Conservation (phyloP, 2,797 vertebrate species). For the Epinephelus malabaricus region DNA sequence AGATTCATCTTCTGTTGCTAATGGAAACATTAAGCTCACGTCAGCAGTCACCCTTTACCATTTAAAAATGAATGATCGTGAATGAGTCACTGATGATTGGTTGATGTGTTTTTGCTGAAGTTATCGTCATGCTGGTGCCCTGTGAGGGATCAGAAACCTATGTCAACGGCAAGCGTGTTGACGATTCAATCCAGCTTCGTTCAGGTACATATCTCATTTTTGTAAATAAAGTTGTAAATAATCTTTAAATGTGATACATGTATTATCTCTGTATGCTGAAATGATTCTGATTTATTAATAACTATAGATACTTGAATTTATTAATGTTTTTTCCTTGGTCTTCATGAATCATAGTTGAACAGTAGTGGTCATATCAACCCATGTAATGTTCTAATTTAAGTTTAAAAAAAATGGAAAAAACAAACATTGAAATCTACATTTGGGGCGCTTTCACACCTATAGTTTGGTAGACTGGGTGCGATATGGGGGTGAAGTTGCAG, state of each 20-base stretch:
- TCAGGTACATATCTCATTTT: conserved; percentile 87
- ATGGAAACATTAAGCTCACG: neutral
- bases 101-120: conserved; percentile 79
- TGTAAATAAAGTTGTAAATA: neutral
- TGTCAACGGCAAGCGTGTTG: conserved; percentile 97
- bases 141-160: conserved; percentile 98
- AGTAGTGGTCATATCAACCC: neutral
- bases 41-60: neutral
- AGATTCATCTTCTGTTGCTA: conserved; percentile 9
- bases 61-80: neutral
- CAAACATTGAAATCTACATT: neutral
- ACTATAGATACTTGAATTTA: neutral
- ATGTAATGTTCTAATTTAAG: neutral
- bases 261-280: neutral
- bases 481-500: no score
- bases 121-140: conserved; percentile 95
- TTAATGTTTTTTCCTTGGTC: neutral
- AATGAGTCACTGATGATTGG: conserved; percentile 27
- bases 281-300: neutral
- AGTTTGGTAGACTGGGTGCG: no score
- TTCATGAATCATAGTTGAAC: neutral
- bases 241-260: conserved; percentile 5
- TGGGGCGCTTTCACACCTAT: neutral
- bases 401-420: neutral
- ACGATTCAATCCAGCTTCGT: conserved; percentile 93